Evolutionary conservation across 2,888 invertebrate species (phyloP), one percentile per base, ranked within the genome.

Genomic region (Troides aeacus): DNA sequence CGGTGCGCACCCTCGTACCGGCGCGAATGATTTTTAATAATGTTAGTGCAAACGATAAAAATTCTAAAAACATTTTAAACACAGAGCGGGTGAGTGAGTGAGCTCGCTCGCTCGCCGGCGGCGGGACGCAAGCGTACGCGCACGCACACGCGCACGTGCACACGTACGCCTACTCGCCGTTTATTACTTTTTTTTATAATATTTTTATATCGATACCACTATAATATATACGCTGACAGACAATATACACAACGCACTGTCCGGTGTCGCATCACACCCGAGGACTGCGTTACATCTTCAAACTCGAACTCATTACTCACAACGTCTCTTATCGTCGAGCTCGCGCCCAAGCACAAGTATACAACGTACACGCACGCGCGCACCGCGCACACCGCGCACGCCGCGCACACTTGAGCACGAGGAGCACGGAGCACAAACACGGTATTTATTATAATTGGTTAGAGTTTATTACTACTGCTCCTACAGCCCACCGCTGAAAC

Each of bases 201-300:
- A 82, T 80, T 76, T 83, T 78, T 85, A 83, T 79, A 81, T 81
- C 81, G 77, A 84, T 85, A 87, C 83, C 85, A 85, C 83, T 88
- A 88, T 81, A 77, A 78, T 76, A 83, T 39, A 39, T 82, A 85
- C 82, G 81, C 80, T 80, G 79, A 84, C 77, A 82, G 84, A 84
- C 84, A 84, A 82, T 85, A 84, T 85, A 88, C 86, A 85, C 85
- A 81, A 81, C 83, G 80, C 81, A 77, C 75, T 75, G 78, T 80
- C 80, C 77, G 78, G 79, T 76, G 77, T 75, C 75, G 76, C 80
- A 84, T 74, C 77, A 75, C 77, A 74, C 74, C 68, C 73, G 73
- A 30, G 3, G 30, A 30, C 86, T 84, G 84, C 83, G 81, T 82
- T 83, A 81, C 77, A 84, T 81, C 79, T 76, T 76, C 76, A 57